Percentiles rank a stretch among this genome's conserved stretches.
Evolutionary conservation across 2,888 invertebrate genomes (phyloP).

Genomic region (Spilarctia lutea): DNA sequence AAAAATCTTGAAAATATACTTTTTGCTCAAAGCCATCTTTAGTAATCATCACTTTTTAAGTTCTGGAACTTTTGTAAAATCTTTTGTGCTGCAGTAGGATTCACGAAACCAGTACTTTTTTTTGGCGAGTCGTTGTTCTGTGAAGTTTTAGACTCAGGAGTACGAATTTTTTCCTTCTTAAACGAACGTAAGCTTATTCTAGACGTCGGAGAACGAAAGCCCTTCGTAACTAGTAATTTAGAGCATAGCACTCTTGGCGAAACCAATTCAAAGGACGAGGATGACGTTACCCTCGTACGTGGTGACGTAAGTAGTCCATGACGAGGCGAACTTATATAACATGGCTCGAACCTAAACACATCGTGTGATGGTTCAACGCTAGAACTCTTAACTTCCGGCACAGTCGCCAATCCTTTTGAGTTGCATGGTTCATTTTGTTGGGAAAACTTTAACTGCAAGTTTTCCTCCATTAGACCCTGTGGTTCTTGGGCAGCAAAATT

Average conservation of each 20-base stretch:
- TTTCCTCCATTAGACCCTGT: slow-evolving; percentile 63
- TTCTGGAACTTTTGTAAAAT: slow-evolving; percentile 72
- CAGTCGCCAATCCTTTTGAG: slow-evolving; percentile 62
- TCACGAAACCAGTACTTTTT: slow-evolving; percentile 59
- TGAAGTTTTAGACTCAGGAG: slow-evolving; percentile 11
- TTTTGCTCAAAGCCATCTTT: background rate
- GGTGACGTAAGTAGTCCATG: slow-evolving; percentile 66
- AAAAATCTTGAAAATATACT: background rate
- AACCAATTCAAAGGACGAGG: slow-evolving; percentile 62
- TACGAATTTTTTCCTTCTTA: slow-evolving; percentile 32
- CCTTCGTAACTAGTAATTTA: slow-evolving; percentile 61
- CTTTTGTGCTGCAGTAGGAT: slow-evolving; percentile 66
- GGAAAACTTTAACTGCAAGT: slow-evolving; percentile 15
- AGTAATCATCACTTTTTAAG: slow-evolving; percentile 61
- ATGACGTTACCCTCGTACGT: slow-evolving; percentile 57
- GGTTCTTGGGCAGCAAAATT: slow-evolving; percentile 72
- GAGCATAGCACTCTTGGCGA: slow-evolving; percentile 71
- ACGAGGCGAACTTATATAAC: slow-evolving; percentile 69
- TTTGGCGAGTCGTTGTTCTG: slow-evolving; percentile 57
- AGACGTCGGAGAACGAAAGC: slow-evolving; percentile 43
- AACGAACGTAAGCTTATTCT: slow-evolving; percentile 51
- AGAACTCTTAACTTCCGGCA: slow-evolving; percentile 63
- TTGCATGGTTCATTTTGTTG: slow-evolving; percentile 50
- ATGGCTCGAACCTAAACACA: slow-evolving; percentile 67
- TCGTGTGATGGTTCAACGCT: slow-evolving; percentile 52